Base-by-base conservation (phyloP, 2,888 invertebrate genomes). In the Rhogogaster chlorosoma region DNA sequence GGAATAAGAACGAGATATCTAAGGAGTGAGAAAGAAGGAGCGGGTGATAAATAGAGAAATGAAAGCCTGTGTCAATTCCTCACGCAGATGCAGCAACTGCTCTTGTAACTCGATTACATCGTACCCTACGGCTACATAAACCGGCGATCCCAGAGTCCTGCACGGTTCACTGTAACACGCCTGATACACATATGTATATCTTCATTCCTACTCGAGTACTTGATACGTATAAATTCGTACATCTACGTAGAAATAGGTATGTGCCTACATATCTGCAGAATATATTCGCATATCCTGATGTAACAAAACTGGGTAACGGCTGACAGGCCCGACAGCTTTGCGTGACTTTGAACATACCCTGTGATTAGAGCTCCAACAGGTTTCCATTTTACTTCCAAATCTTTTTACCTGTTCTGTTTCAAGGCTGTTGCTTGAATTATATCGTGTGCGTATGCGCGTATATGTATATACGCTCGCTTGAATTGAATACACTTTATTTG, bases 41-140 rank as follows among this genome's bases (percentile, higher is more conserved):
- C 10, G 0, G n/a, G 49, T 38, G 80, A 22, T 80, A 80, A 80
- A 61, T 61, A 57, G 61, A 61, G 57, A 80, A 61, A 80, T 80
- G 77, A 53, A 77, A 77, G 36, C 80, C 38, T 38, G 38, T 57
- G 80, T 80, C 80, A 80, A 80, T 45, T 45, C 61, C 80, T 77
- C 38, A 12, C 57, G 80, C 80, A 57, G 57, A 78, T 57, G 80
- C 80, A 80, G 61, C 61, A n/a, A 36, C 61, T 80, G 80, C 80
- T 80, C 80, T 80, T 80, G 80, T 80, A 80, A 80, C 80, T 80
- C 57, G 80, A 80, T 80, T 61, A 80, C 36, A 80, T 80, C 61
- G 80, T 49, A 61, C 57, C 80, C 61, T 80, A 22, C 22, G 80
- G 61, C 80, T 49, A 77, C 61, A 26, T 61, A 57, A 61, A 26